A percentile compares a stretch with the other conserved stretches of the same genome.
Evolutionary conservation across 2,113 vertebrate species (phyloP).

Genomic region (Fulica atra): DNA sequence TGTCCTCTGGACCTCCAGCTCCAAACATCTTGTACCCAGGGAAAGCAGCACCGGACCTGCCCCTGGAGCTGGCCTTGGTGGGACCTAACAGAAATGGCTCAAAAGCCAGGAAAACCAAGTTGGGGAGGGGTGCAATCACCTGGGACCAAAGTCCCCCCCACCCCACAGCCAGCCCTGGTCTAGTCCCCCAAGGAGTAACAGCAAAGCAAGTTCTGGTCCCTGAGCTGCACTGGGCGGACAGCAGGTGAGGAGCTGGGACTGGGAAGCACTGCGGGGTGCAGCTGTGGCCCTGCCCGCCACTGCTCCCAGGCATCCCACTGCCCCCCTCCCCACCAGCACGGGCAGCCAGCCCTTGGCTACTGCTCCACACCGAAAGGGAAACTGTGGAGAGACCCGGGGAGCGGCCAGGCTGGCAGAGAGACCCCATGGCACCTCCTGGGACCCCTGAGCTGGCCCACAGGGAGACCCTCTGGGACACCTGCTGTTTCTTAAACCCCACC

Average conservation of each 20-base stretch:
- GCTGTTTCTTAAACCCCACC: background rate
- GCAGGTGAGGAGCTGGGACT: background rate
- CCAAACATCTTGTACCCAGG: accelerated
- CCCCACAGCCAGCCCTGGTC: background rate
- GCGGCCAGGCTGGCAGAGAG: accelerated
- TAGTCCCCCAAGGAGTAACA: background rate
- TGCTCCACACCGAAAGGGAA: background rate
- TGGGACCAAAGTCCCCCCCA: background rate
- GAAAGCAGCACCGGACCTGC: background rate
- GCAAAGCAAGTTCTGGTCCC: background rate
- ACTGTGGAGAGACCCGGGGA: background rate
- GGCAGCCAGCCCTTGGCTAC: accelerated
- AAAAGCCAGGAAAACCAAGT: accelerated
- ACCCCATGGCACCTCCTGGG: background rate
- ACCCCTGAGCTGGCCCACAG: background rate
- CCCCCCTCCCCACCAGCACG: background rate
- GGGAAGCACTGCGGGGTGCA: background rate
- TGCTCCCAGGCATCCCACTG: background rate
- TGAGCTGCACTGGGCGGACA: background rate
- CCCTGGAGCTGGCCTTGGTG: background rate
- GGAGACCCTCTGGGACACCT: accelerated
- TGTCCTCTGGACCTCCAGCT: background rate
- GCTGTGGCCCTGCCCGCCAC: background rate
- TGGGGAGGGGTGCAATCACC: background rate
- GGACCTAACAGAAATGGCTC: background rate